phyloP scores from a whole-genome alignment of 2,113 vertebrate species.

The Clarias gariepinus region DNA sequence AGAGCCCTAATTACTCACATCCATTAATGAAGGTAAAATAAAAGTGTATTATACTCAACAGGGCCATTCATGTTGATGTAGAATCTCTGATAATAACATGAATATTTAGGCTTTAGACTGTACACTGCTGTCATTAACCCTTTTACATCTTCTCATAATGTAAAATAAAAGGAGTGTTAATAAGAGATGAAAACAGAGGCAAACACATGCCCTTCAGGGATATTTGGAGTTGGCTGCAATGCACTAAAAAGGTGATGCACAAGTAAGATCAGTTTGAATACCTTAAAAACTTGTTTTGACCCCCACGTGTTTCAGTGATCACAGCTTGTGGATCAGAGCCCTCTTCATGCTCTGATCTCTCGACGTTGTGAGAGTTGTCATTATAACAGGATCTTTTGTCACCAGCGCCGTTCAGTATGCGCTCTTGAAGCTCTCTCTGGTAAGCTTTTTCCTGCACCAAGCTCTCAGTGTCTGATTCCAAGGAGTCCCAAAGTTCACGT shows the following conservation, averaged over 20 bases:
- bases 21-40: conserved; percentile 36
- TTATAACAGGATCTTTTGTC: not conserved
- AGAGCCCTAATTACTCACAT: conserved; percentile 41
- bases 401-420: not conserved
- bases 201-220: not conserved
- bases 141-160: not conserved
- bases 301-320: not conserved
- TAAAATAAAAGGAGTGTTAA: conserved; percentile 17
- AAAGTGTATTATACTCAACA: conserved; percentile 11
- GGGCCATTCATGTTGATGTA: conserved; percentile 30
- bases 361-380: not conserved
- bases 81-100: conserved; percentile 23
- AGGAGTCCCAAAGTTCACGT: conserved; percentile 60
- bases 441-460: conserved; percentile 60
- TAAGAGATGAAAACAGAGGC: not conserved
- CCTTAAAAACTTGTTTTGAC: not conserved
- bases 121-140: not conserved
- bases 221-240: not conserved
- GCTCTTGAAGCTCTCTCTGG: conserved; percentile 58
- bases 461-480: conserved; percentile 70
- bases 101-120: conserved; percentile 24
- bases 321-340: not conserved
- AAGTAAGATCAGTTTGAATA: not conserved
- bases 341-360: not conserved
- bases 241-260: not conserved